Evolutionary conservation across 2,888 invertebrate genomes (phyloP), one percentile per base, ranked within the genome.

Genomic region (Acronicta alni): DNA sequence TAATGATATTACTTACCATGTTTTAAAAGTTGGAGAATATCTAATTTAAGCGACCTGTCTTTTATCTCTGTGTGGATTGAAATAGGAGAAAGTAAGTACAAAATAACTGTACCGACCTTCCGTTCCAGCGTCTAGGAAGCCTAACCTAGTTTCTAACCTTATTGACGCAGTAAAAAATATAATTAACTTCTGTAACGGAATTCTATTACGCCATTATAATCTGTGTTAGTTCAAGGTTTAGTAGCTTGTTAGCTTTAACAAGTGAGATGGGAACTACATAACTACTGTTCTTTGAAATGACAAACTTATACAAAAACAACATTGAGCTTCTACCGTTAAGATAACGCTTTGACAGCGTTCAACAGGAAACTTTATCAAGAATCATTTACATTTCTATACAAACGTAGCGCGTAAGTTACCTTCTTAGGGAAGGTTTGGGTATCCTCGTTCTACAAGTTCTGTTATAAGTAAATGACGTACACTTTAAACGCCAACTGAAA

Each of bases 371-470:
- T 68, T 74, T 65, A 66, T 68, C 56, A 66, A 63, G 61, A 65
- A 72, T 68, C 62, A 72, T 72, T 74, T 74, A 73, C 74, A 74
- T 74, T 74, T 74, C 59, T 72, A 60, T 69, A 66, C 56, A 56
- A 66, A 65, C 53, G 57, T 57, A 65, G 57, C 38, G 32, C 49
- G 56, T 61, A 66, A 71, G 57, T 71, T 52, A 64, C 64, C 58
- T 60, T 43, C 49, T 63, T 51, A 62, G 44, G 26, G 17, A 61
- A 52, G 66, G 48, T 62, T 67, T 57, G 49, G 48, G 53, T 60
- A 49, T 55, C 35, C 17, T 52, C 48, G 55, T 46, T 26, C 55
- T 42, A 35, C 57, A 58, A 65, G 59, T 71, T 72, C 65, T 56
- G 45, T 65, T 42, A 57, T 9, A 47, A 59, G 42, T 63, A 63